These are phyloP conservation scores for Buceros bicornis DNA, from an alignment of 2,797 vertebrate genomes.

Conservation along the genomic window DNA sequence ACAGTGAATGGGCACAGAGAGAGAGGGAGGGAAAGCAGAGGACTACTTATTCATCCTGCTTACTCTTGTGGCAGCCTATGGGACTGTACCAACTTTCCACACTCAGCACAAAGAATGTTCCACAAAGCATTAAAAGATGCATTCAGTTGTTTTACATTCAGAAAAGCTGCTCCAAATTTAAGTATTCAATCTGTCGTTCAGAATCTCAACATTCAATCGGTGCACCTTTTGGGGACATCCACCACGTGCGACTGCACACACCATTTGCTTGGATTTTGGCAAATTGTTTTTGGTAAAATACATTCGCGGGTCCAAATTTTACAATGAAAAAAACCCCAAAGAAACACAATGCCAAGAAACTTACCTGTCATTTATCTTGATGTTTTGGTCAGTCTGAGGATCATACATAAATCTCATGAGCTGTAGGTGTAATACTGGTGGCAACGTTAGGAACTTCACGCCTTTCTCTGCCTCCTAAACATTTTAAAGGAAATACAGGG, in stretches of 20 bases:
- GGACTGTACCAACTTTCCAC: background rate
- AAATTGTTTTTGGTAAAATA: background rate
- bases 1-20: background rate
- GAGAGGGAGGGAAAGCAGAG: background rate
- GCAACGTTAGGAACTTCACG: constrained; percentile 97
- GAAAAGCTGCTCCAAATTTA: background rate
- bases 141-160: background rate
- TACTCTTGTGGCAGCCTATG: background rate
- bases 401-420: constrained; percentile 99
- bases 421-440: constrained; percentile 96
- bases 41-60: background rate
- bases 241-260: background rate
- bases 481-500: background rate
- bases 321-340: background rate
- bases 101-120: background rate
- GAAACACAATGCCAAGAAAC: background rate
- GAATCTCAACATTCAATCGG: background rate
- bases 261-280: background rate
- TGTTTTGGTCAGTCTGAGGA: constrained; percentile 99
- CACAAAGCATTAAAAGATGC: background rate
- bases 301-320: background rate
- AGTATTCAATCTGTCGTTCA: background rate
- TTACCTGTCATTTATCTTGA: constrained; percentile 99
- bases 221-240: background rate
- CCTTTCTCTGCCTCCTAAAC: constrained; percentile 97